Conservation (phyloP, 2,113 vertebrate genomes). For the Embiotoca jacksoni region DNA sequence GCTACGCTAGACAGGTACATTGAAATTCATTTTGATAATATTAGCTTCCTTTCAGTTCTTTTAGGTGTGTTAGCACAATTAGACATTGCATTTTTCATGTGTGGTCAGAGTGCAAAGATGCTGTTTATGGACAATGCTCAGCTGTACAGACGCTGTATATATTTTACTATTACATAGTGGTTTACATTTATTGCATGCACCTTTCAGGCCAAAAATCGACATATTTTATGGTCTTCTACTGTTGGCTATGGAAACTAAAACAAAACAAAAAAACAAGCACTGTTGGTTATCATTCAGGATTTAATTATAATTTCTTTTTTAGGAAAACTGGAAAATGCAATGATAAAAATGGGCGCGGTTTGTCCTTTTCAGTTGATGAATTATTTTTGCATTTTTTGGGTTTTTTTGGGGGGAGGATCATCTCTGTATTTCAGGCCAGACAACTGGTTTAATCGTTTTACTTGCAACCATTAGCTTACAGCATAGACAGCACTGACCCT, state of each 20-base stretch:
- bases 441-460: slow-evolving; percentile 14
- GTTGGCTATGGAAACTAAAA: slow-evolving; percentile 81
- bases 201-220: slow-evolving; percentile 87
- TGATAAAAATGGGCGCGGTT: slow-evolving; percentile 36
- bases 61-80: slow-evolving; percentile 46
- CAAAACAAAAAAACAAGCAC: slow-evolving; percentile 64
- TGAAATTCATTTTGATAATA: slow-evolving; percentile 17
- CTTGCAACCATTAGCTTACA: slow-evolving; percentile 36
- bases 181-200: slow-evolving; percentile 96
- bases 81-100: slow-evolving; percentile 61
- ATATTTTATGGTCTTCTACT: slow-evolving; percentile 89
- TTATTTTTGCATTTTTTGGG: slow-evolving; percentile 5
- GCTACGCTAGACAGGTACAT: slow-evolving; percentile 53
- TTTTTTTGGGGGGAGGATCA: slow-evolving; percentile 32
- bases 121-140: slow-evolving; percentile 69
- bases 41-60: slow-evolving; percentile 27
- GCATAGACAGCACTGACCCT: slow-evolving; percentile 32
- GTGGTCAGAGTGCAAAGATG: slow-evolving; percentile 63
- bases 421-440: slow-evolving; percentile 15
- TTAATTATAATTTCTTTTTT: slow-evolving; percentile 59
- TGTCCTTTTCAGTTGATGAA: slow-evolving; percentile 32
- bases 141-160: slow-evolving; percentile 94
- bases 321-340: slow-evolving; percentile 55
- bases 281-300: slow-evolving; percentile 76
- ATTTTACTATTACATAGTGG: slow-evolving; percentile 91